Conservation (phyloP, 2,797 vertebrate genomes). For the Oreochromis grahami region DNA sequence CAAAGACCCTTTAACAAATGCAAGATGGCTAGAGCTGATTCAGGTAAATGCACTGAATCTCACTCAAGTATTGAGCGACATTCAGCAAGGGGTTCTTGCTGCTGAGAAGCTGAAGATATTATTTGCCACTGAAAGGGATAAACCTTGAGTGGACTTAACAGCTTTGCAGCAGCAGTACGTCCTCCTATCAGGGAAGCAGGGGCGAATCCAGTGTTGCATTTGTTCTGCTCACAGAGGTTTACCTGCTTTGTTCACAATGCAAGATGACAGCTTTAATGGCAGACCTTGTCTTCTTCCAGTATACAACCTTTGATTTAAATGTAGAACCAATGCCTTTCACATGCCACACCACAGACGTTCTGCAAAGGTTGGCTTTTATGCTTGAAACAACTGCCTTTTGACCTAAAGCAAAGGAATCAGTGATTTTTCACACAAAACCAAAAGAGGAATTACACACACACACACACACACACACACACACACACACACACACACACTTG, state of each 20-base stretch:
- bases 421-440: too few species aligned
- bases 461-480: background rate
- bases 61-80: conserved; percentile 32
- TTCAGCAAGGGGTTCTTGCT: background rate
- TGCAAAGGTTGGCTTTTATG: conserved; percentile 5
- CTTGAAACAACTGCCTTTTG: conserved; percentile 3
- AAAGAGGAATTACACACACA: too few species aligned
- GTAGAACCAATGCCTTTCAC: conserved; percentile 47
- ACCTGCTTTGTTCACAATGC: conserved; percentile 32
- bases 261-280: conserved; percentile 49
- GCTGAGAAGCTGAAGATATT: conserved; percentile 28
- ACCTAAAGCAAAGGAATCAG: too few species aligned
- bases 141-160: conserved; percentile 13
- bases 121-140: conserved; percentile 36
- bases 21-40: conserved; percentile 60
- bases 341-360: conserved; percentile 33
- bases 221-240: conserved; percentile 36
- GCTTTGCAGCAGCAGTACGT: background rate
- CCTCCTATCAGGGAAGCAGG: background rate
- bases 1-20: conserved; percentile 62
- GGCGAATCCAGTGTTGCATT: background rate
- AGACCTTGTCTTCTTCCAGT: conserved; percentile 21
- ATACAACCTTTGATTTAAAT: conserved; percentile 22
- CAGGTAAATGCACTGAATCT: conserved; percentile 60
- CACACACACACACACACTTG: background rate